A percentile compares a stretch with the other conserved stretches of the same genome.
Evolutionary conservation across 2,797 vertebrate species (phyloP).

Genomic region (Manis crassicaudata): DNA sequence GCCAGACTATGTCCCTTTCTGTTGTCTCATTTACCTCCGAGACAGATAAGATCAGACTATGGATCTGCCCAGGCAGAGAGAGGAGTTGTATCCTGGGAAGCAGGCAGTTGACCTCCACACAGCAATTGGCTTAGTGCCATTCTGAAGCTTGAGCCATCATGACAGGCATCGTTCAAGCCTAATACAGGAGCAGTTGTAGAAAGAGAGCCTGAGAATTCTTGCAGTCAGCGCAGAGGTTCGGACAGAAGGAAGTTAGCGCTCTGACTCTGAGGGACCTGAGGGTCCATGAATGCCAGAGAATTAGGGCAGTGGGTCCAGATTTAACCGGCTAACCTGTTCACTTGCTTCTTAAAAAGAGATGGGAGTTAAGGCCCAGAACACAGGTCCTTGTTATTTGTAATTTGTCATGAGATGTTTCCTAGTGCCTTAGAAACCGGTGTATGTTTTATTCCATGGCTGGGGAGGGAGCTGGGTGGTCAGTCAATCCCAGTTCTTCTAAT

Average conservation of each 20-base stretch:
- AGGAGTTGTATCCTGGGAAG: not conserved
- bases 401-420: not conserved
- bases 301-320: not conserved
- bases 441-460: not conserved
- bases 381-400: not conserved
- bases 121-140: not conserved
- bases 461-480: too few species aligned
- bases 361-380: not conserved
- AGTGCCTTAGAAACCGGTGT: not conserved
- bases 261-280: not conserved
- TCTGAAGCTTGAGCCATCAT: not conserved
- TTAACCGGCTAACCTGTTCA: not conserved
- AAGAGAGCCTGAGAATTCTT: not conserved
- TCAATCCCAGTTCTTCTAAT: not conserved
- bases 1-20: too few species aligned
- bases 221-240: not conserved
- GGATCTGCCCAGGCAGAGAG: not conserved
- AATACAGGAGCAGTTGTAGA: slow-evolving; percentile 2
- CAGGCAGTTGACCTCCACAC: not conserved
- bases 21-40: not conserved
- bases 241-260: not conserved
- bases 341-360: not conserved
- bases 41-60: not conserved
- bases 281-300: not conserved
- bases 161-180: not conserved